Evolutionary conservation across 2,797 vertebrate genomes (phyloP).

Genomic region (Ctenochaetus hawaiiensis): DNA sequence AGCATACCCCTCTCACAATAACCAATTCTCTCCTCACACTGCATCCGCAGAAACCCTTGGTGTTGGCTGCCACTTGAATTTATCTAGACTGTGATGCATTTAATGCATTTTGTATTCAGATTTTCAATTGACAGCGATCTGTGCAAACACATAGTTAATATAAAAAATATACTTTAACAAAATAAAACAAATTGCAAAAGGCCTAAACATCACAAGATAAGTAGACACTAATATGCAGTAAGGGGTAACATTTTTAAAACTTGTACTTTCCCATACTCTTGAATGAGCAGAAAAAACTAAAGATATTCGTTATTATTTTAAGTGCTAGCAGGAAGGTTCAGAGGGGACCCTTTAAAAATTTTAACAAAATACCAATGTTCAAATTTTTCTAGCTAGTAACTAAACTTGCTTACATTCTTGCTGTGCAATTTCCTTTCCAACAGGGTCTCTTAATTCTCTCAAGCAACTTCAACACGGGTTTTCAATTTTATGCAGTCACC

Average conservation of each 20-base stretch:
- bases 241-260: neutral
- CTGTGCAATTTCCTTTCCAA: too few species aligned
- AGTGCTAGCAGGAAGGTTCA: too few species aligned
- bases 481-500: too few species aligned
- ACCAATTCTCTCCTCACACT: slow-evolving; percentile 76
- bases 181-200: neutral
- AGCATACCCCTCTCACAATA: slow-evolving; percentile 84
- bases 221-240: neutral
- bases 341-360: neutral
- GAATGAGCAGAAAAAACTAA: neutral
- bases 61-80: slow-evolving; percentile 76
- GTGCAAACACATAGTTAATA: neutral
- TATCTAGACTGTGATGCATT: slow-evolving; percentile 61
- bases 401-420: too few species aligned
- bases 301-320: neutral
- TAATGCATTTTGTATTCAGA: slow-evolving; percentile 24
- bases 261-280: neutral
- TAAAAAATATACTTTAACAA: neutral
- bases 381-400: neutral
- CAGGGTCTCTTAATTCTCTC: too few species aligned
- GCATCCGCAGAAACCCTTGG: slow-evolving; percentile 57
- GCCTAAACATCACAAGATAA: neutral
- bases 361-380: neutral
- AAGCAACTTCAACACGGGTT: too few species aligned
- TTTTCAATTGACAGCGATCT: neutral